phyloP scores from a whole-genome alignment of 2,888 invertebrate genomes.

The Onthophagus sagittarius region DNA sequence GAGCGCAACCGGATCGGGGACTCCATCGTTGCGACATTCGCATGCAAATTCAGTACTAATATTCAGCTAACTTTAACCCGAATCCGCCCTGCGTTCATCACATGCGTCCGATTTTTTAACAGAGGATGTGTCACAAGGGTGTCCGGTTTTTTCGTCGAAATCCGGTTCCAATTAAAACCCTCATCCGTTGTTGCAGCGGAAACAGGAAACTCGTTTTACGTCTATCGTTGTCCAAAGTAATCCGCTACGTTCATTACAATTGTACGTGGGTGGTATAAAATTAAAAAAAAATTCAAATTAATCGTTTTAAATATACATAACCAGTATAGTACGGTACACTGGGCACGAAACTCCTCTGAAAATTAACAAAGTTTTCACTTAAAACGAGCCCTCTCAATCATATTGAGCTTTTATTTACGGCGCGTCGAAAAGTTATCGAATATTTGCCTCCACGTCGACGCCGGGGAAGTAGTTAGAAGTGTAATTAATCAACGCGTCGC shows the following conservation, averaged over 20 bases:
- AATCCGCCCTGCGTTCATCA: neutral
- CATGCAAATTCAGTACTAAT: neutral
- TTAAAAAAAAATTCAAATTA: no score
- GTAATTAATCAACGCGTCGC: constrained; percentile 5
- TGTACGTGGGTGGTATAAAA: neutral
- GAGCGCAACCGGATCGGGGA: neutral
- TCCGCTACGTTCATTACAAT: neutral
- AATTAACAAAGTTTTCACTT: neutral
- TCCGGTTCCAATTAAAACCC: neutral
- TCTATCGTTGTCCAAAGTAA: neutral
- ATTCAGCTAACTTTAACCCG: neutral
- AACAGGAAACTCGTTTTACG: neutral
- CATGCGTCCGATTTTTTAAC: neutral
- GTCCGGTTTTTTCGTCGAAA: neutral
- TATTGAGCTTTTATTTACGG: constrained; percentile 7
- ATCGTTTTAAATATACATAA: no score
- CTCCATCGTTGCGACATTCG: neutral
- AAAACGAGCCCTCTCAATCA: neutral
- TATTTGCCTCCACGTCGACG: constrained; percentile 5
- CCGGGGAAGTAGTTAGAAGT: constrained; percentile 1
- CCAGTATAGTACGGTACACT: no score
- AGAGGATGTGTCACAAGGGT: neutral
- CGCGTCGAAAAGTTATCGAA: constrained; percentile 6
- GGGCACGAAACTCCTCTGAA: neutral
- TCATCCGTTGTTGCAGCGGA: neutral